These are phyloP conservation scores for Microplitis manilae DNA, from an alignment of 2,888 invertebrate genomes.

Conservation along the genomic window DNA sequence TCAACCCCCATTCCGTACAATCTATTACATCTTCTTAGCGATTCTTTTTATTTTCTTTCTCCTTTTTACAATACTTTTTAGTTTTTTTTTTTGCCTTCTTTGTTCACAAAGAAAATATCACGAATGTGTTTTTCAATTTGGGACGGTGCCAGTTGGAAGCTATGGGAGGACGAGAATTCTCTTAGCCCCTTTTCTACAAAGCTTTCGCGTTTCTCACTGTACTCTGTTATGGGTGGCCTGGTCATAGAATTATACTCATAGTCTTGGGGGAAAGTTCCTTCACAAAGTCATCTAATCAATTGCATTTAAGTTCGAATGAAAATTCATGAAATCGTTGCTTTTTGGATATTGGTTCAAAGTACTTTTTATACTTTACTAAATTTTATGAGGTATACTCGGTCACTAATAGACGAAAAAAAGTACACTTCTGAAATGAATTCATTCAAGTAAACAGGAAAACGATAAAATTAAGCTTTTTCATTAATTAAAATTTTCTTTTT, in stretches of 20 bases:
- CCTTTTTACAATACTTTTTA: conserved; percentile 48
- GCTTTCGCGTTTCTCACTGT: conserved; percentile 38
- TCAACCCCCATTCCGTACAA: conserved; percentile 65
- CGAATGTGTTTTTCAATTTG: conserved; percentile 71
- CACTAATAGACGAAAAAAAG: not conserved
- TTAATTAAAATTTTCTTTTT: too few species aligned
- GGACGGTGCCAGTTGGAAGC: conserved; percentile 63
- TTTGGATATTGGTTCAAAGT: conserved; percentile 27
- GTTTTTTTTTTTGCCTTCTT: conserved; percentile 44
- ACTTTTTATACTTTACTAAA: conserved; percentile 13
- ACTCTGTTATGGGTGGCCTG: conserved; percentile 30
- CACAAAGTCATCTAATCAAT: conserved; percentile 32
- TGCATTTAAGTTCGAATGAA: conserved; percentile 27
- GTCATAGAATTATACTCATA: conserved; percentile 37
- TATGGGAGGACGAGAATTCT: conserved; percentile 53
- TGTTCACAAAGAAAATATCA: conserved; percentile 65
- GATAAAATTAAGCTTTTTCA: not conserved
- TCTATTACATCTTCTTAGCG: conserved; percentile 67
- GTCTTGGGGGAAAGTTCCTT: conserved; percentile 28
- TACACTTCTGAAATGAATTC: not conserved
- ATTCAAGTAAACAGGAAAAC: not conserved
- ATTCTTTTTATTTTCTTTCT: conserved; percentile 44
- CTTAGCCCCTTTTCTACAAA: conserved; percentile 39
- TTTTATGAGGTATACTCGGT: not conserved
- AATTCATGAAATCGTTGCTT: conserved; percentile 26